These are phyloP conservation scores for Ferrisia virgata DNA, from an alignment of 2,888 invertebrate genomes.

Conservation along the genomic window DNA sequence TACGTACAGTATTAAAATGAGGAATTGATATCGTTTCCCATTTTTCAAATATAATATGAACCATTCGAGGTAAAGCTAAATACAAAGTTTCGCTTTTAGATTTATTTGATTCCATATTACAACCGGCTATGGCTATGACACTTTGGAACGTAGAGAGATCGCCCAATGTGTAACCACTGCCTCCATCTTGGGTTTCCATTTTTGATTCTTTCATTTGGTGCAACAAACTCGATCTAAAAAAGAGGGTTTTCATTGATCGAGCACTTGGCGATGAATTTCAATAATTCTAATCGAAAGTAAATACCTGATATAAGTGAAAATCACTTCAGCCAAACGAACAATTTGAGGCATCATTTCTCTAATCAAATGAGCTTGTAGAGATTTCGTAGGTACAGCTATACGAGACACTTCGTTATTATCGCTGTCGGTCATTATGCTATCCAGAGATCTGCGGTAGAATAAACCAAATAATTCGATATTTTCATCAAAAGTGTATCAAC, in stretches of 20 bases:
- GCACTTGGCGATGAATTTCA: neutral
- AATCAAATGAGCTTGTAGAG: conserved; percentile 35
- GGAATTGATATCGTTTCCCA: conserved; percentile 39
- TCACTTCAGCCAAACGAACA: conserved; percentile 36
- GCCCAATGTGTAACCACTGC: neutral
- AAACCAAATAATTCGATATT: neutral
- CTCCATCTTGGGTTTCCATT: neutral
- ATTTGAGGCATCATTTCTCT: conserved; percentile 42
- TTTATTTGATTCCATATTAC: conserved; percentile 34
- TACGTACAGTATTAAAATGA: conserved; percentile 36
- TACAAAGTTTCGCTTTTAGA: conserved; percentile 36
- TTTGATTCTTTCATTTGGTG: conserved; percentile 42
- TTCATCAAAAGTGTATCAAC: neutral
- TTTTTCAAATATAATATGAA: conserved; percentile 38
- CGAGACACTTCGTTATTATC: conserved; percentile 40
- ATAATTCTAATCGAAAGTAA: neutral
- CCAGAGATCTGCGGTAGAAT: neutral
- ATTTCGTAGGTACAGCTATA: conserved; percentile 15
- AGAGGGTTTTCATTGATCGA: neutral
- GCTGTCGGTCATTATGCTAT: conserved; percentile 39
- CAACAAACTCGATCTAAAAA: conserved; percentile 21
- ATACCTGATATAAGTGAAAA: conserved; percentile 35
- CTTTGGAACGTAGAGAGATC: conserved; percentile 37
- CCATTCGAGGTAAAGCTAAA: conserved; percentile 29
- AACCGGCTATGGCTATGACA: conserved; percentile 37